Base-by-base conservation (phyloP, 2,888 invertebrate genomes). In the Dioctria rufipes region DNA sequence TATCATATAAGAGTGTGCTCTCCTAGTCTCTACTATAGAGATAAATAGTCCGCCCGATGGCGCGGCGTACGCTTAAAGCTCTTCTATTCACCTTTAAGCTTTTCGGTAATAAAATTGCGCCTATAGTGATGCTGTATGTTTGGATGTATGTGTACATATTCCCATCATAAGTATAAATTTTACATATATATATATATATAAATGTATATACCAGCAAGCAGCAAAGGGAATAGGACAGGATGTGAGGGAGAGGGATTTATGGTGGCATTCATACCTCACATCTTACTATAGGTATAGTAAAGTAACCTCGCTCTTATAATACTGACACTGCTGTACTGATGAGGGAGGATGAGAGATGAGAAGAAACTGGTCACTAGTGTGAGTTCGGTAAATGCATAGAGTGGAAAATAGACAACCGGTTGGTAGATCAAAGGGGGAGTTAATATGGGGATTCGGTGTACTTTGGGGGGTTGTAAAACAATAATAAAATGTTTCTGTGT, bases 401-500 rank as follows among this genome's bases (percentile, higher is more conserved):
- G 63, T 46, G 51, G 77, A 77, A 77, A 77, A 77, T 77, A 77
- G 77, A 77, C 77, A 77, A 63, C 77, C 63, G 63, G 61, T 63
- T 61, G 63, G 25, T 77, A 49, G 63, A 61, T 63, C 63, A 63
- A 39, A 61, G 77, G 77, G 77, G 77, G 77, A 61, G 73, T 51
- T 49, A 77, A 63, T 77, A 51, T 77, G 77, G 77, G 77, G 77
- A 77, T 77, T 77, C 49, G 77, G 63, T 77, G 60, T 77, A 77
- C 77, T 63, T 77, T 77, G 77, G 63, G 77, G 77, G 77, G 77
- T 77, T 77, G 77, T 77, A 77, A 77, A 77, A 77, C 77, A 77
- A 77, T 77, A 77, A 77, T 77, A 77, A 77, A 77, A 77, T 77
- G 77, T 77, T 77, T 77, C 77, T 77, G 77, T 77, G 77, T 77